A percentile compares a stretch with the other conserved stretches of the same genome.
phyloP scores from a whole-genome alignment of 1,140 invertebrate species.

The Melipona quadrifasciata region DNA sequence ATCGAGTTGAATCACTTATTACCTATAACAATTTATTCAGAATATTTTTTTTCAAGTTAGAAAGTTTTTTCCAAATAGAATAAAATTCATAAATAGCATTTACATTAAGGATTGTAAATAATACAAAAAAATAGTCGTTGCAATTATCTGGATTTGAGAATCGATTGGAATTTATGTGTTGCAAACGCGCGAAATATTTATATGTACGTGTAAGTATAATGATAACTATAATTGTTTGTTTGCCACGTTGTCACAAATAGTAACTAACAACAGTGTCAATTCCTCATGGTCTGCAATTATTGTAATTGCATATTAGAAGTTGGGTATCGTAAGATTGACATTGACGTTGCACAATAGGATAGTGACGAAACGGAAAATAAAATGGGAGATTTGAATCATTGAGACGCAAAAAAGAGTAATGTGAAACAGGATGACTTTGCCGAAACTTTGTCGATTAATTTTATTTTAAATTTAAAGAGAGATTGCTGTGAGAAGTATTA shows the following conservation, averaged over 20 bases:
- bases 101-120: background rate
- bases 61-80: no score
- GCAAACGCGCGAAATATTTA: background rate
- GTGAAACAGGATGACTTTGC: background rate
- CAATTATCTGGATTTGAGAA: background rate
- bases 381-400: background rate
- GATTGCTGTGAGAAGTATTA: no score
- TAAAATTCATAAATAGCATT: background rate
- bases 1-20: no score
- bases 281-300: background rate
- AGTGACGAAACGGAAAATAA: background rate
- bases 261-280: background rate
- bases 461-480: background rate
- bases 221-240: background rate
- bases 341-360: background rate
- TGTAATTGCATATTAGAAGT: background rate
- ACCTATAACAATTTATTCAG: no score
- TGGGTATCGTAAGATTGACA: background rate
- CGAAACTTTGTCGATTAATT: background rate
- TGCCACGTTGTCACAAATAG: background rate
- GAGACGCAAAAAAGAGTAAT: background rate
- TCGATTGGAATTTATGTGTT: background rate
- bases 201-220: background rate
- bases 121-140: background rate
- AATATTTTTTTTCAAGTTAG: no score